Evolutionary conservation across 2,888 invertebrate species (phyloP), one percentile per base, ranked within the genome.

Genomic region (Mythimna loreyi): DNA sequence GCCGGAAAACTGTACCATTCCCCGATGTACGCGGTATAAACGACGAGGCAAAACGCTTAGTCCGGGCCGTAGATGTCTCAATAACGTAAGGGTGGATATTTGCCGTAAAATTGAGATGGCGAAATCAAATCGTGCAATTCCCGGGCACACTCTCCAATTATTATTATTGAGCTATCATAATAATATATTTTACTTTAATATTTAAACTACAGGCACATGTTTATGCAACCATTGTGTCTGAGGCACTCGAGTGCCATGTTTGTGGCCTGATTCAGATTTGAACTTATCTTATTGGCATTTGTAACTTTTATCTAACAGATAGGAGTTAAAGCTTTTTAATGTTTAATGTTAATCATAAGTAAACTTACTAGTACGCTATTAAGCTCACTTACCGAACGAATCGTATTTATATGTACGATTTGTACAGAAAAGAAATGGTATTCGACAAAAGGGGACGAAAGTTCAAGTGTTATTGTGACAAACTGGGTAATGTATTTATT

Each of bases 281-380:
- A 7, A 11, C 21, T 55, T 33, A 55, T 55, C 55, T 55, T 55
- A 55, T 55, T 55, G 13, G 33, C 55, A 50, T 50, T 52, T 55
- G 55, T 55, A 21, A 16, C 13, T 49, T 30, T 72, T 68, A 68
- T 68, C 61, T 33, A 21, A 5, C 52, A 56, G 25, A 33, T 43
- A 61, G 52, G 21, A 7, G 43, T 19, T 25, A 68, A 63, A 69
- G 69, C 43, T 72, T 69, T 58, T 47, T 70, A 70, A 47, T 73
- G 73, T 73, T 72, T n/a, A 40, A 40, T 40, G 40, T 40, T 40
- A 40, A 40, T 21, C 72, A 62, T 69, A 72, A 36, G 52, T 62
- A 36, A 36, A 72, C 72, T 19, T 28, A 13, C 36, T 64, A 28
- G 33, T 47, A 36, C n/a, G 33, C 47, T 47, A 28, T 36, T 65